These are phyloP conservation scores for Ochotona princeps DNA, from an alignment of 2,113 vertebrate genomes.

Conservation along the genomic window DNA sequence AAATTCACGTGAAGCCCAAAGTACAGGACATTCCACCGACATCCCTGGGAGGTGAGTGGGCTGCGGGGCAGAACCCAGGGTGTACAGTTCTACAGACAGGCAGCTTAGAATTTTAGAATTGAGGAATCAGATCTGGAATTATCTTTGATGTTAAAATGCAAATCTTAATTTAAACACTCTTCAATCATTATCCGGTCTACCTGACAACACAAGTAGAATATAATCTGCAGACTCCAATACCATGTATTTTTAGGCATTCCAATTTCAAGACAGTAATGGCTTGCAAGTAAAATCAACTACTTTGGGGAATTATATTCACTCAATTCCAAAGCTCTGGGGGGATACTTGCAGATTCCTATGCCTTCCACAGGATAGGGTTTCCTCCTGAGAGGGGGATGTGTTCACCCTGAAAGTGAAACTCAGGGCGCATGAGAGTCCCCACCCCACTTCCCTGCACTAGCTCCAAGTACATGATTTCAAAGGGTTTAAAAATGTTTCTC, in stretches of 20 bases:
- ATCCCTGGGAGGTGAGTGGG: background rate
- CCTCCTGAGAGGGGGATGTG: background rate
- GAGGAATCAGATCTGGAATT: slow-evolving; percentile 38
- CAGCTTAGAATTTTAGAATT: slow-evolving; percentile 13
- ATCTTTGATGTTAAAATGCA: slow-evolving; percentile 42
- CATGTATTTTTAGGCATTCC: background rate
- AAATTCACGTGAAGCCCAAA: background rate
- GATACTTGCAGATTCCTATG: background rate
- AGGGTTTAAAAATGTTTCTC: slow-evolving; percentile 57
- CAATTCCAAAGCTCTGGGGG: background rate
- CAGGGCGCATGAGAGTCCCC: background rate
- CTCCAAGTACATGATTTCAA: background rate
- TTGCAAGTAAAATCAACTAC: slow-evolving; percentile 2
- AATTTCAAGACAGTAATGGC: background rate
- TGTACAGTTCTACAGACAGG: background rate
- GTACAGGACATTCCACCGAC: background rate
- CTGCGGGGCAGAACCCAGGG: background rate
- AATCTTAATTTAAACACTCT: background rate
- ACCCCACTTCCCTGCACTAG: background rate
- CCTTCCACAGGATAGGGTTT: background rate
- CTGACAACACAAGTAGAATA: background rate
- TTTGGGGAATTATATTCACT: slow-evolving; percentile 33
- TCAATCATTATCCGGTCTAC: background rate
- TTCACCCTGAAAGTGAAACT: background rate
- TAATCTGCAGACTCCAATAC: background rate